Evolutionary conservation across 2,797 vertebrate species (phyloP), one percentile per base, ranked within the genome.

Genomic region (Vultur gryphus): DNA sequence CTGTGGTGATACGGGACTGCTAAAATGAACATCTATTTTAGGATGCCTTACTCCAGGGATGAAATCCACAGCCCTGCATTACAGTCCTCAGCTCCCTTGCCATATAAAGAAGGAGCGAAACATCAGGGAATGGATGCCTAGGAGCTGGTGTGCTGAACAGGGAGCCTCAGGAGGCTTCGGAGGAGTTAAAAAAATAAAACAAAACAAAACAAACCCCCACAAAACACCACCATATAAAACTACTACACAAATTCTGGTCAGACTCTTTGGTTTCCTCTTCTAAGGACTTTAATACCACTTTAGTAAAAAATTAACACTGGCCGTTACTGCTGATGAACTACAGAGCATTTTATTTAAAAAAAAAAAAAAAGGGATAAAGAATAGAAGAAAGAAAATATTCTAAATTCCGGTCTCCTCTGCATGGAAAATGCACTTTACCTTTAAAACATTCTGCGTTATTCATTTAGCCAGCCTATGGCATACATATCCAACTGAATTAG

Each of bases 301-400:
- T 7, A 76, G 37, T 20, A 2, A 80, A 79, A 62, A 62, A 18
- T 3, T 55, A 35, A 24, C 13, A 12, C 11, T 29, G 76, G 55
- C 44, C 80, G 21, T 84, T 88, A 29, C 87, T 94, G 93, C 78
- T 96, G 92, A 96, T 87, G 64, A 95, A 87, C 52, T 77, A 87
- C 25, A 61, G 26, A 86, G 78, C 17, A 33, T 44, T 90, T 87
- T 16, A 61, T 35, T 37, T 85, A 13, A 39, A 29, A 44, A 24
- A 37, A 37, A 31, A 16, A 29, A 33, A 93, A 57, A 93, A 44
- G 44, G n/a, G 24, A 70, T 70, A 72, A 73, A 48, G 43, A 95
- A 44, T 21, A 81, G 61, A 87, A 65, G 92, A 95, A 25, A 31
- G 52, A 89, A 91, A 90, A 93, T 73, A 84, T 49, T 96, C 93